A percentile compares a stretch with the other conserved stretches of the same genome.
These are phyloP conservation scores for Amphibalanus amphitrite DNA, from an alignment of 1,140 invertebrate species.

Conservation along the genomic window DNA sequence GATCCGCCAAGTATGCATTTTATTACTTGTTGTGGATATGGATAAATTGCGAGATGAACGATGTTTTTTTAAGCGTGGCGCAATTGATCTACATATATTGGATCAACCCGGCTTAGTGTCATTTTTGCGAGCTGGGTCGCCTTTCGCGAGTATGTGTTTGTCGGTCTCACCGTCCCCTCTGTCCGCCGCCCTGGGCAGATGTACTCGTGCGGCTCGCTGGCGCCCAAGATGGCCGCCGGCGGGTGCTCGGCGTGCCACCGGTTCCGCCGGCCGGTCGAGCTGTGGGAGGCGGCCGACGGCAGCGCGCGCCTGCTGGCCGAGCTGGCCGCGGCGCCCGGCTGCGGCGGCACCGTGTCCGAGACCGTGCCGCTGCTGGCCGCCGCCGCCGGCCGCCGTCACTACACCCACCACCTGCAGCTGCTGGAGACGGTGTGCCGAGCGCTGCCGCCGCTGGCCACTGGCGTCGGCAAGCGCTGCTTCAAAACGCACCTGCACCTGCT, in stretches of 20 bases:
- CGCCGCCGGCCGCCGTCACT: constrained; percentile 29
- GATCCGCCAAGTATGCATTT: too few species aligned
- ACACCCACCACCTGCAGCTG: constrained; percentile 33
- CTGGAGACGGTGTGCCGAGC: constrained; percentile 36
- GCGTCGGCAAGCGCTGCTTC: constrained; percentile 33
- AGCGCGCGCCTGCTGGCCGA: constrained; percentile 33
- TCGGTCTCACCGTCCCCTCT: too few species aligned
- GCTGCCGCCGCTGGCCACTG: constrained; percentile 32
- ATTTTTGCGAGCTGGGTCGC: too few species aligned
- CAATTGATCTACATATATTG: too few species aligned
- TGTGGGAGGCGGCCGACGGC: constrained; percentile 39
- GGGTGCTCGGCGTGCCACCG: constrained; percentile 32
- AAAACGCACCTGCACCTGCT: constrained; percentile 34
- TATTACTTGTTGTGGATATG: too few species aligned
- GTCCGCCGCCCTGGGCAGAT: too few species aligned
- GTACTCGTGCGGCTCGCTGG: constrained; percentile 39
- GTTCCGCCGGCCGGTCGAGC: constrained; percentile 33
- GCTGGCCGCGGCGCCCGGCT: constrained; percentile 26
- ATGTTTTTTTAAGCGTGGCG: too few species aligned
- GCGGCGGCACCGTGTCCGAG: constrained; percentile 12
- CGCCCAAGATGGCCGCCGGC: constrained; percentile 34
- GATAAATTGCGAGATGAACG: too few species aligned
- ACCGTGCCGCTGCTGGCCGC: constrained; percentile 26
- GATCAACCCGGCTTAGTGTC: too few species aligned
- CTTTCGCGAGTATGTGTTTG: too few species aligned